These are phyloP conservation scores for Chrysopilus asiliformis DNA, from an alignment of 2,888 invertebrate species.

Conservation along the genomic window DNA sequence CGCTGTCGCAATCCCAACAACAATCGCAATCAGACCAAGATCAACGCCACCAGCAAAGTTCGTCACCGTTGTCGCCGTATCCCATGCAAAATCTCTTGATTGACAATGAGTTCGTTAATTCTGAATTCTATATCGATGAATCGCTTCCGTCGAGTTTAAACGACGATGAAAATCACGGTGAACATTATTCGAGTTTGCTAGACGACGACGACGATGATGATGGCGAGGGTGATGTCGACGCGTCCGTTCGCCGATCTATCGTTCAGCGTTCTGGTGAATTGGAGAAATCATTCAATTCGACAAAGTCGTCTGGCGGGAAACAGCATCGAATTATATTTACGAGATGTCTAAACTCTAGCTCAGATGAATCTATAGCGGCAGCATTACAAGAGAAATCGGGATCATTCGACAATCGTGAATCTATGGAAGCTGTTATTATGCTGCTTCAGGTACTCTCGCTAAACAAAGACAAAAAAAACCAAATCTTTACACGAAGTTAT, in stretches of 20 bases:
- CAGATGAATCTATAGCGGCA: too few species aligned
- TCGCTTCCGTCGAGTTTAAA: conserved; percentile 72
- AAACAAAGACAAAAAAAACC: conserved; percentile 1
- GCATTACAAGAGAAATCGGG: too few species aligned
- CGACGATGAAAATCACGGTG: conserved; percentile 13
- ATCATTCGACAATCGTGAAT: conserved; percentile 14
- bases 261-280: too few species aligned
- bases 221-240: too few species aligned
- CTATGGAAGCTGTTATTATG: conserved; percentile 18
- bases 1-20: conserved; percentile 2
- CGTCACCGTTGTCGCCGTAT: conserved; percentile 7
- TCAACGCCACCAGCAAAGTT: conserved; percentile 1
- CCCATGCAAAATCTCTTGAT: conserved; percentile 13
- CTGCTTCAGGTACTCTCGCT: conserved; percentile 18
- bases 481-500: background rate
- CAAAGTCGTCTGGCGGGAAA: too few species aligned
- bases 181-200: too few species aligned
- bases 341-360: too few species aligned
- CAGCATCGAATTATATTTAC: too few species aligned
- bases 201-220: conserved; percentile 2
- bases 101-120: conserved; percentile 53
- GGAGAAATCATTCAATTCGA: too few species aligned
- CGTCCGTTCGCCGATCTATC: too few species aligned
- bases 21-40: conserved; percentile 1
- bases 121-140: conserved; percentile 81